A percentile compares a stretch with the other conserved stretches of the same genome.
These are phyloP conservation scores for Dexiosoma caninum DNA, from an alignment of 2,888 invertebrate genomes.

Conservation along the genomic window DNA sequence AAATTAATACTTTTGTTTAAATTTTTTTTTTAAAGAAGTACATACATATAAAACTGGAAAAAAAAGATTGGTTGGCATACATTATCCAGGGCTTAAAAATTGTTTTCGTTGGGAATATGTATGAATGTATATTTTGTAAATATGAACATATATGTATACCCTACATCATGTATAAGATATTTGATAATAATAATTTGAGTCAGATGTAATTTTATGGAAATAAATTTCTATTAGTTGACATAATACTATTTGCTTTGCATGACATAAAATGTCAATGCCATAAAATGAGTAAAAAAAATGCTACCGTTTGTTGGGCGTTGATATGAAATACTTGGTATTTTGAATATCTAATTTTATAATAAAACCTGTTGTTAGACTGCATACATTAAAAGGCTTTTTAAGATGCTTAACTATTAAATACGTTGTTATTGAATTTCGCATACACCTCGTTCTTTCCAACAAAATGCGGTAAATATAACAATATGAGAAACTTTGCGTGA, in stretches of 20 bases:
- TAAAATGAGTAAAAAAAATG: not conserved
- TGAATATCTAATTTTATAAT: no score
- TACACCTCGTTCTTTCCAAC: no score
- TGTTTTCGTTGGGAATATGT: slow-evolving; percentile 29
- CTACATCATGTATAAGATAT: not conserved
- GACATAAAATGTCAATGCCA: not conserved
- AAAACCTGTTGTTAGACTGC: not conserved
- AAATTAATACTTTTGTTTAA: no score
- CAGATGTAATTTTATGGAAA: not conserved
- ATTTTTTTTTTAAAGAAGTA: not conserved
- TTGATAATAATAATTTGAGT: not conserved
- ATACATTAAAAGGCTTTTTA: no score
- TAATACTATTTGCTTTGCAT: not conserved
- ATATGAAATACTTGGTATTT: not conserved
- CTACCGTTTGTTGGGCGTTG: not conserved
- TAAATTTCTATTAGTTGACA: not conserved
- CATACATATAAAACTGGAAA: slow-evolving; percentile 20
- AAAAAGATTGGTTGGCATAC: slow-evolving; percentile 44
- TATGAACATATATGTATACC: not conserved
- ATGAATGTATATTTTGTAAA: slow-evolving; percentile 1
- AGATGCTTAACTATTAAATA: no score
- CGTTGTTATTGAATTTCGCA: no score
- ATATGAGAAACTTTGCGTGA: no score
- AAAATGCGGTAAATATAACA: no score
- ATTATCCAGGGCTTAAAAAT: slow-evolving; percentile 37